Evolutionary conservation across 2,888 invertebrate genomes (phyloP).

Genomic region (Caenorhabditis doughertyi): DNA sequence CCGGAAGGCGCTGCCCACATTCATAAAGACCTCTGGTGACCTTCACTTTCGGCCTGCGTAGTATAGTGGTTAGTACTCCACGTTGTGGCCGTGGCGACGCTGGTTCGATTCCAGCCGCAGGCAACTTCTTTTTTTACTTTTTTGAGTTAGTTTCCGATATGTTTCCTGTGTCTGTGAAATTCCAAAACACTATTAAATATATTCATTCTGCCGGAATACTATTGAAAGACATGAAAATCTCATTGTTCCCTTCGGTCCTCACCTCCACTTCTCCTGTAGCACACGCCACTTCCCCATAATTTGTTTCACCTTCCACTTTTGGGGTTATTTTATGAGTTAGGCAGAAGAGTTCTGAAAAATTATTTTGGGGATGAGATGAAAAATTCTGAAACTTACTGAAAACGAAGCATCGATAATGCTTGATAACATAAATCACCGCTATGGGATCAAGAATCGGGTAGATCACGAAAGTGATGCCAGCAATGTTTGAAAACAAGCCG

Average conservation of each 20-base stretch:
- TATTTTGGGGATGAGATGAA: background rate
- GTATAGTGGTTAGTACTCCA: constrained; percentile 82
- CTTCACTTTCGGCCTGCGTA: constrained; percentile 30
- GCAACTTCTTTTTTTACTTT: constrained; percentile 70
- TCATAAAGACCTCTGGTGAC: background rate
- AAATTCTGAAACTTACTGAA: constrained; percentile 18
- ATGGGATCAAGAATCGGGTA: constrained; percentile 34
- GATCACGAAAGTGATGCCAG: constrained; percentile 44
- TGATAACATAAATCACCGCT: constrained; percentile 39
- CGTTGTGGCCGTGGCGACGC: constrained; percentile 82
- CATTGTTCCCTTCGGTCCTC: background rate
- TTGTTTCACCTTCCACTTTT: background rate
- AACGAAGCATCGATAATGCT: constrained; percentile 29
- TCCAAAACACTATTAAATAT: background rate
- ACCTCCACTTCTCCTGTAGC: constrained; percentile 4
- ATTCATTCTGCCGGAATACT: constrained; percentile 1
- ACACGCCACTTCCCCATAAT: background rate
- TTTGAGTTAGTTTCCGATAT: no score
- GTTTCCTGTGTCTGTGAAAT: no score
- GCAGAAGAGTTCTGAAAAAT: constrained; percentile 31
- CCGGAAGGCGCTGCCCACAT: constrained; percentile 75
- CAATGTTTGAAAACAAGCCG: constrained; percentile 29
- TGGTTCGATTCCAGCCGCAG: constrained; percentile 81
- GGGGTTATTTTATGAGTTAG: constrained; percentile 18
- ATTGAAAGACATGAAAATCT: constrained; percentile 15